Evolutionary conservation across 2,888 invertebrate species (phyloP), one percentile per base, ranked within the genome.

Genomic region (Bedellia somnulentella): DNA sequence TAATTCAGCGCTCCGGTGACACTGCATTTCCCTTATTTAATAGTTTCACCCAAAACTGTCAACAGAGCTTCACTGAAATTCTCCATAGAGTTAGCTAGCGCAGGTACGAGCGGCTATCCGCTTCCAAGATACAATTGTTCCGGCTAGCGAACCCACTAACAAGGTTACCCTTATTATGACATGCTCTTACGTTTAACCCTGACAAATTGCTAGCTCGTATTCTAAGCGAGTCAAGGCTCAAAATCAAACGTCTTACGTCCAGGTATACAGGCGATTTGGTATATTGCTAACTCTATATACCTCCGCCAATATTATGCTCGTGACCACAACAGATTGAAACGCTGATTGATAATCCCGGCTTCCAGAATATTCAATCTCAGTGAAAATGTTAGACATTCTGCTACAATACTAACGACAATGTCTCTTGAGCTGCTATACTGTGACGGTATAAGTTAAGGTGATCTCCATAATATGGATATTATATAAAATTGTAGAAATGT

Each of bases 51-150:
- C 27, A 16, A 18, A 18, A 18, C 27, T 27, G 18, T 18, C 18
- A 27, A 27, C 18, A 16, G 18, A 11, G 27, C 17, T 27, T n/a
- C 5, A 16, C 17, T 5, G n/a, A 9, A 17, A 27, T 27, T 17
- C 17, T 27, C n/a, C 9, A 10, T 12, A n/a, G 24, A 8, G 24
- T 21, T n/a, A 21, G 9, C 24, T 2, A 24, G 6, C 11, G n/a
- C 26, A 26, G 26, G 26, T 26, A 26, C 15, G n/a, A 15, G 10
- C 14, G 6, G 26, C 13, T 14, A 11, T 14, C 14, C 17, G 13
- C 13, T 17, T 9, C 13, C 18, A 2, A 71, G 75, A 76, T 73
- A 70, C 71, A 73, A 78, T 78, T 77, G 75, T 77, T 73, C 64
- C 70, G 66, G 57, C 45, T 57, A 66, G 57, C 59, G 55, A 60